Percentiles rank a stretch among this genome's conserved stretches.
phyloP scores from a whole-genome alignment of 2,797 vertebrate species.

The Luscinia megarhynchos region DNA sequence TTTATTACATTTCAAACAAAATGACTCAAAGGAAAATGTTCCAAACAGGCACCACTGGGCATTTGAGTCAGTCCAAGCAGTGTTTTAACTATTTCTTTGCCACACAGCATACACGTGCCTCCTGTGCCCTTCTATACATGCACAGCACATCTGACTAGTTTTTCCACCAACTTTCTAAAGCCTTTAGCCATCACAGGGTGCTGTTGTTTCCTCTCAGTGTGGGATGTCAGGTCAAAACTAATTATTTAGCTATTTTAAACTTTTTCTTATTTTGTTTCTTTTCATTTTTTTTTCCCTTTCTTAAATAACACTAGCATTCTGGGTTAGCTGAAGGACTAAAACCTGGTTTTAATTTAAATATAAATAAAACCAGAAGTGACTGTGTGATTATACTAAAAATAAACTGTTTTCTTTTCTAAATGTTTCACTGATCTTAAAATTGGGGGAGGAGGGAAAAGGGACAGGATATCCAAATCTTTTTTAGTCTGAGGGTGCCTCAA shows the following conservation, averaged over 20 bases:
- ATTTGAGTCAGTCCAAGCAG: conserved; percentile 41
- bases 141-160: not conserved
- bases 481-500: conserved; percentile 10
- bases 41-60: conserved; percentile 42
- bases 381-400: conserved; percentile 53
- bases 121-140: not conserved
- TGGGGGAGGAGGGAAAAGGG: not conserved
- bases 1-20: conserved; percentile 53
- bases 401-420: conserved; percentile 40
- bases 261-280: not conserved
- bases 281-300: not conserved
- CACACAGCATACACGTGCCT: not conserved
- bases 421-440: conserved; percentile 38
- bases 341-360: conserved; percentile 64
- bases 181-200: not conserved
- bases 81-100: conserved; percentile 22
- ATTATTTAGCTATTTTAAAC: conserved; percentile 19
- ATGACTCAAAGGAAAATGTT: conserved; percentile 68
- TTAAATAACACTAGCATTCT: not conserved
- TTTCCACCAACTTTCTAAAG: not conserved
- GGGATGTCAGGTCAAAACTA: not conserved
- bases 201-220: not conserved
- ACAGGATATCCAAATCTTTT: not conserved
- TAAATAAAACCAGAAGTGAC: conserved; percentile 41
- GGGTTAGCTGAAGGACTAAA: conserved; percentile 25